Evolutionary conservation across 2,797 vertebrate genomes (phyloP), one percentile per base, ranked within the genome.

Genomic region (Neosalanx taihuensis): DNA sequence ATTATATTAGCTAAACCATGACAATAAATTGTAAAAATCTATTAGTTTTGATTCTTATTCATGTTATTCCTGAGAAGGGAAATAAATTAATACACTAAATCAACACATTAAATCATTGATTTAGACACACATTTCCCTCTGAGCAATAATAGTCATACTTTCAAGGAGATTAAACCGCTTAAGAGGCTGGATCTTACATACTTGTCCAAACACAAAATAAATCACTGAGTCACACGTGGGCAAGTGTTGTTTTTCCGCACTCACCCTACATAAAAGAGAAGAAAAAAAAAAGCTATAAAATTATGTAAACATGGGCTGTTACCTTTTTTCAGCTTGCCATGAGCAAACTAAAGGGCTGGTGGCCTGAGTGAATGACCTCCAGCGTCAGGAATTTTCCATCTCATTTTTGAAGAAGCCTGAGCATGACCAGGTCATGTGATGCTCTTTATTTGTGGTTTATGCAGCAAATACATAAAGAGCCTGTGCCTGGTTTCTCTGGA

Each of bases 321-420:
- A 85, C 83, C 83, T 89, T 86, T 64, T 87, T 86, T 86, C 81
- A 81, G 75, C 80, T 75, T 70, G 72, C 68, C 79, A 78, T 85
- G 83, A 85, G 79, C 85, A 91, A 89, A 90, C 83, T 87, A 79
- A 90, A 84, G 74, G 74, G 79, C 83, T 86, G 74, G 76, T 85
- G 83, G 75, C 76, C 75, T 63, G 69, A 86, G 84, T 6, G 63
- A 81, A 83, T 89, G 85, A 90, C 87, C 84, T 86, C 35, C 17
- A 7, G 71, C 68, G 83, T 79, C 76, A 84, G 89, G 88, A 91
- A 89, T 89, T 89, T 88, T 90, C 89, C 86, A 83, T 84, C 78
- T 76, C 81, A 59, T 77, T 71, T 77, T 83, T 81, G 71, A 84
- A 84, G 78, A 81, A 82, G 83, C 79, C 84, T 78, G 74, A 86